Evolutionary conservation across 2,888 invertebrate genomes (phyloP).

Genomic region (Dasysyrphus tricinctus): DNA sequence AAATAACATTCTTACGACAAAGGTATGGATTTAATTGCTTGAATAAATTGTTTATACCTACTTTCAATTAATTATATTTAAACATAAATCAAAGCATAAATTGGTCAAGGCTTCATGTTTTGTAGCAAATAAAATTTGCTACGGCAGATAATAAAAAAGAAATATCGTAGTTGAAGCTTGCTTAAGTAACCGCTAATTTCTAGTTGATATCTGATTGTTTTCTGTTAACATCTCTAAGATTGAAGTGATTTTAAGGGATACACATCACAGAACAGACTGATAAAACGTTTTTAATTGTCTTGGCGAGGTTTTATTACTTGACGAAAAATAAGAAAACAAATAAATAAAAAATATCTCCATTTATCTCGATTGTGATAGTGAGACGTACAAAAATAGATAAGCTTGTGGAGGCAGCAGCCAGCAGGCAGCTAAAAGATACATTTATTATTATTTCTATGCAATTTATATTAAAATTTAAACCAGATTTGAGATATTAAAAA

Average conservation of each 20-base stretch:
- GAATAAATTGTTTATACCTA: slow-evolving; percentile 3
- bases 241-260: slow-evolving; percentile 12
- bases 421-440: neutral
- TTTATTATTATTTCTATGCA: neutral
- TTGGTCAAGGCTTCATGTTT: slow-evolving; percentile 56
- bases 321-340: neutral
- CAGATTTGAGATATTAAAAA: neutral
- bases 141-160: neutral
- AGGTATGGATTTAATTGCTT: slow-evolving; percentile 38
- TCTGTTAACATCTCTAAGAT: neutral
- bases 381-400: slow-evolving; percentile 23
- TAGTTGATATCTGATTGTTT: slow-evolving; percentile 36
- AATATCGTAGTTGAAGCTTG: neutral
- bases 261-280: slow-evolving; percentile 7
- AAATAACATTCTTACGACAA: slow-evolving; percentile 9
- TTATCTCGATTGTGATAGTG: slow-evolving; percentile 26
- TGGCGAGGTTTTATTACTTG: slow-evolving; percentile 18
- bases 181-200: slow-evolving; percentile 32
- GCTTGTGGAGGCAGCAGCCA: neutral
- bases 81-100: slow-evolving; percentile 25
- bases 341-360: too few species aligned
- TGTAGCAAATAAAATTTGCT: neutral
- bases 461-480: slow-evolving; percentile 2
- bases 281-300: slow-evolving; percentile 30
- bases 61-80: slow-evolving; percentile 6